Percentiles rank a stretch among this genome's conserved stretches.
Conservation (phyloP, 30 jellyfish, hydroid and myxozoan species). For the Hydractinia symbiolongicarpus region DNA sequence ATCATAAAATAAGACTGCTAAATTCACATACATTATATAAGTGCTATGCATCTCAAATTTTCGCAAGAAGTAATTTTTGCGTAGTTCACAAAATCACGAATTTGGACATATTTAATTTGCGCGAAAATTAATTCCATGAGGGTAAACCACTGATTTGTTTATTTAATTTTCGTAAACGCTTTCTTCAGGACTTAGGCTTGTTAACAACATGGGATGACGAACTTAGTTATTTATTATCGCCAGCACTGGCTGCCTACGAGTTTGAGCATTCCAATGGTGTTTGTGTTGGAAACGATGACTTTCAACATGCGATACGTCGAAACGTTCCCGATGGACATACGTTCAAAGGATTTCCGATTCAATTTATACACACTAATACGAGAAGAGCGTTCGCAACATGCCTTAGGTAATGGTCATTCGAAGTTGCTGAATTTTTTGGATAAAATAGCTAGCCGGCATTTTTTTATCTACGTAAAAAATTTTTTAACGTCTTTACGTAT, state of each 20-base stretch:
- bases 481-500: not conserved
- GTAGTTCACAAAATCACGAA: no score
- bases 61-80: no score
- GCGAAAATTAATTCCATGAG: no score
- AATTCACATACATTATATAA: no score
- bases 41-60: no score
- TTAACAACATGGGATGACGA: slow-evolving; percentile 89
- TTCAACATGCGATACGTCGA: slow-evolving; percentile 83
- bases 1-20: no score
- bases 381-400: slow-evolving; percentile 73
- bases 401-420: slow-evolving; percentile 39
- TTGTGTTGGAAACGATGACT: slow-evolving; percentile 84
- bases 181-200: slow-evolving; percentile 70
- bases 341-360: slow-evolving; percentile 94
- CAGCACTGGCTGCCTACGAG: slow-evolving; percentile 94
- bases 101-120: no score
- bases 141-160: no score
- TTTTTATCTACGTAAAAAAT: not conserved
- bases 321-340: slow-evolving; percentile 96
- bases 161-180: not conserved
- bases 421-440: not conserved
- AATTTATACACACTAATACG: slow-evolving; percentile 67
- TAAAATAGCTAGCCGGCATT: not conserved
- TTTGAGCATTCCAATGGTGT: slow-evolving; percentile 75
- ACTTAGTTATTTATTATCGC: slow-evolving; percentile 67